Evolutionary conservation across 2,797 vertebrate genomes (phyloP), one percentile per base, ranked within the genome.

Genomic region (Percopsis omiscomaycus): DNA sequence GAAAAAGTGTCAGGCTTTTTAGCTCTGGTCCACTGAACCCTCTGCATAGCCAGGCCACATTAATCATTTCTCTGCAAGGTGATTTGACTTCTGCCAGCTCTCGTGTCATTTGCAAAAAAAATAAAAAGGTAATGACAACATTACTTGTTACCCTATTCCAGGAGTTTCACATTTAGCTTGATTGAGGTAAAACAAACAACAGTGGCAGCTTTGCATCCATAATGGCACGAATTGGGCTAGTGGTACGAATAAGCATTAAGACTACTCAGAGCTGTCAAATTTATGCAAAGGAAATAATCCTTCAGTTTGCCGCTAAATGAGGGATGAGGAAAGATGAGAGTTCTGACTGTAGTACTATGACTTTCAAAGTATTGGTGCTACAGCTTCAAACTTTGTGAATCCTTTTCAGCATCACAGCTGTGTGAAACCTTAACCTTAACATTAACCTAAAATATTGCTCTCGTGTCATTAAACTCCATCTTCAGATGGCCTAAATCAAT

Each of bases 1-100:
- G 84, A 87, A 84, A 84, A 87, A 88, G 37, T 88, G 78, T 76
- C 71, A 62, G 74, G 70, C 22, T 70, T 78, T 83, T 88, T 86
- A 86, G 75, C 77, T 68, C 51, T 22, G 46, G 80, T 81, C 77
- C 78, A 70, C 82, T 60, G 78, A 85, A 77, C 71, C 61, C 65
- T 15, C 55, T 68, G 79, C 77, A 79, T 67, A 74, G 79, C 74
- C 79, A 66, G 60, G 65, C 59, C 72, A 71, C 79, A 87, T 89
- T 81, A 81, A 85, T 87, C 83, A 85, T 49, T 16, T 27, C 55
- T 77, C 64, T 64, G 66, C 71, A 70, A 59, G 54, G 52, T 57
- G 67, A 59, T 1, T 54, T 29, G 67, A 70, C 60, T 74, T 22
- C 22, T 64, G 66, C 71, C 72, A 59, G 54, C 84, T 83, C 86